Evolutionary conservation across 2,888 invertebrate genomes (phyloP), one percentile per base, ranked within the genome.

Genomic region (Charanyca ferruginea): DNA sequence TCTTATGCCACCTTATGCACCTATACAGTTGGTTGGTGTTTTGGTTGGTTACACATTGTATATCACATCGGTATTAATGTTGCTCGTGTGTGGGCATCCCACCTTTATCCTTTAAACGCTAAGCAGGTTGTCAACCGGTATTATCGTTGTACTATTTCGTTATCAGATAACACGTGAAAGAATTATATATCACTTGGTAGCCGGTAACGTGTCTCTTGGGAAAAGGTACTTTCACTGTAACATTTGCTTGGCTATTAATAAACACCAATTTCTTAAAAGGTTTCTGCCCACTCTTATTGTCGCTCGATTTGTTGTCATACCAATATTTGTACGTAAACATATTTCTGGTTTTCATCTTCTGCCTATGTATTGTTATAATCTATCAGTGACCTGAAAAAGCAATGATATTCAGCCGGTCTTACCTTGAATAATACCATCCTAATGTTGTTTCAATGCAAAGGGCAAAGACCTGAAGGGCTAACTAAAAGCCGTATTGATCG

Each of bases 251-350:
- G 16, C 25, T 57, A 76, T 57, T 42, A 35, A 45, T 68, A 68
- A 25, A n/a, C 23, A 13, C 13, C 41, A 45, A 76, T 75, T 52
- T 52, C 58, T 47, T 67, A 28, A 73, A 68, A 76, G 59, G 57
- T 41, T 54, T 45, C 45, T 22, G 45, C 58, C 70, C 42, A 69
- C 69, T 49, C 32, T 38, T 53, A 18, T 49, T 51, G 35, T 35
- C 41, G 25, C 41, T 22, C 41, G 41, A 69, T 76, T 76, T 47
- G 32, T 52, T 76, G 69, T 35, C 52, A 41, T 45, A 35, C 16
- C 38, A 20, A 25, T 54, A 28, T 69, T 44, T 75, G 38, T 45
- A 22, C 7, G 25, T 22, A 45, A 11, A 55, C 9, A 44, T 67
- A 69, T 55, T 67, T 67, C 4, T 1, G 32, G 13, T 22, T 45